Conservation (phyloP, 2,888 invertebrate species). For the Theretra japonica region DNA sequence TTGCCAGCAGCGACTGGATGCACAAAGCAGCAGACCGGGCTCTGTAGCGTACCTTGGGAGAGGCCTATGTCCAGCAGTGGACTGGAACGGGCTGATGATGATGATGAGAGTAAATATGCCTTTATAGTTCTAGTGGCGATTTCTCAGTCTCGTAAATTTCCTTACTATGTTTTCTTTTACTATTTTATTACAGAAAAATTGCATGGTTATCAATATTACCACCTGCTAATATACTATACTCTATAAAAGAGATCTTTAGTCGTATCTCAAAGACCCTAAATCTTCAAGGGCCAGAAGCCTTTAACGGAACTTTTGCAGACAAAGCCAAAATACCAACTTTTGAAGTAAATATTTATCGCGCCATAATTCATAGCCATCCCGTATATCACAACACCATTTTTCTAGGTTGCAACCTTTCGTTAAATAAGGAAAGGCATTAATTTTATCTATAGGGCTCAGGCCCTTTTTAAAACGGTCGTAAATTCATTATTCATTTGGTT, state of each 20-base stretch:
- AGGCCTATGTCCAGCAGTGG: no score
- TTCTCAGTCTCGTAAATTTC: no score
- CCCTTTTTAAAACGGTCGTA: background rate
- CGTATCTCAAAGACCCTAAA: background rate
- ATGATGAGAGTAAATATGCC: no score
- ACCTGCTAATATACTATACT: no score
- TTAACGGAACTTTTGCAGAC: background rate
- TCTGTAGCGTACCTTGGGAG: no score
- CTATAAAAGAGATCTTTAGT: background rate
- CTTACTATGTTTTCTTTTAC: no score
- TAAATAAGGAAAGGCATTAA: background rate
- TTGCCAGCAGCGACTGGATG: no score
- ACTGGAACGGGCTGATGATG: no score
- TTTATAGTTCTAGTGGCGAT: no score
- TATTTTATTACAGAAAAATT: no score
- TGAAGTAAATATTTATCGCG: background rate
- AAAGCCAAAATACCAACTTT: background rate
- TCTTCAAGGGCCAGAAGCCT: background rate
- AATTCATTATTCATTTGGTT: conserved; percentile 1
- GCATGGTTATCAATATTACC: no score
- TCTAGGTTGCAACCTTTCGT: background rate
- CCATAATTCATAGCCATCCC: conserved; percentile 1
- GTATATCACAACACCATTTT: background rate
- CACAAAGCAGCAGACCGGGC: no score
- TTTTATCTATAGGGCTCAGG: background rate